A percentile compares a stretch with the other conserved stretches of the same genome.
These are phyloP conservation scores for Potamilus streckersoni DNA, from an alignment of 1,140 invertebrate genomes.

Conservation along the genomic window DNA sequence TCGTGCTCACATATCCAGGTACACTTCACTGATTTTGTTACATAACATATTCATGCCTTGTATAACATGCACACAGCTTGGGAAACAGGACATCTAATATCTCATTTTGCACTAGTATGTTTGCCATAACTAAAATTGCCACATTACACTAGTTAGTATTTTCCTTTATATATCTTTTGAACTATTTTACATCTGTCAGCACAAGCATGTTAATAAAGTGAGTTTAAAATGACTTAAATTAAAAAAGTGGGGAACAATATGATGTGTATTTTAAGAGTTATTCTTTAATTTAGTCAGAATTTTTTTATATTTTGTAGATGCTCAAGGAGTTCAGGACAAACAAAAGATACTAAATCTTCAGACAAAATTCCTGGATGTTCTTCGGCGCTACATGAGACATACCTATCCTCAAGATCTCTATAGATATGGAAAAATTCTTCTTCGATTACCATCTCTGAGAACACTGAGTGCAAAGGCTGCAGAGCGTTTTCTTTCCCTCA, in stretches of 20 bases:
- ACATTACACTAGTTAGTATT: not conserved
- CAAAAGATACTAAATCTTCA: slow-evolving; percentile 52
- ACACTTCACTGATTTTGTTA: not conserved
- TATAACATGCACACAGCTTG: not conserved
- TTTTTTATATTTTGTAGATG: slow-evolving; percentile 50
- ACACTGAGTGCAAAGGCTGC: slow-evolving; percentile 65
- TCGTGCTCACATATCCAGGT: slow-evolving; percentile 67
- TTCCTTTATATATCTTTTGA: too few relatives aligned
- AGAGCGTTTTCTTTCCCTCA: slow-evolving; percentile 65
- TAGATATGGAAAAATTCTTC: slow-evolving; percentile 63
- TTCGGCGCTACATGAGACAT: slow-evolving; percentile 54
- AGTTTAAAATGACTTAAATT: too few relatives aligned
- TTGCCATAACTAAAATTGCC: not conserved
- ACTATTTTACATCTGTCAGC: too few relatives aligned
- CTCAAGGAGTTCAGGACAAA: slow-evolving; percentile 59
- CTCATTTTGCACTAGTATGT: not conserved
- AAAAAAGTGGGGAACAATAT: not conserved
- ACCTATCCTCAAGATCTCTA: slow-evolving; percentile 51
- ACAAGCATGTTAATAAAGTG: too few relatives aligned
- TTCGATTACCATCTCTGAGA: slow-evolving; percentile 63
- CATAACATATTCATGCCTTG: not conserved
- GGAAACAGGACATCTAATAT: not conserved
- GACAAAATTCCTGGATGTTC: slow-evolving; percentile 57
- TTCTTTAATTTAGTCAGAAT: not conserved
- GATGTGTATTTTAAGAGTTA: not conserved